Evolutionary conservation across 2,888 invertebrate species (phyloP).

Genomic region (Drosophila fulvimacula): DNA sequence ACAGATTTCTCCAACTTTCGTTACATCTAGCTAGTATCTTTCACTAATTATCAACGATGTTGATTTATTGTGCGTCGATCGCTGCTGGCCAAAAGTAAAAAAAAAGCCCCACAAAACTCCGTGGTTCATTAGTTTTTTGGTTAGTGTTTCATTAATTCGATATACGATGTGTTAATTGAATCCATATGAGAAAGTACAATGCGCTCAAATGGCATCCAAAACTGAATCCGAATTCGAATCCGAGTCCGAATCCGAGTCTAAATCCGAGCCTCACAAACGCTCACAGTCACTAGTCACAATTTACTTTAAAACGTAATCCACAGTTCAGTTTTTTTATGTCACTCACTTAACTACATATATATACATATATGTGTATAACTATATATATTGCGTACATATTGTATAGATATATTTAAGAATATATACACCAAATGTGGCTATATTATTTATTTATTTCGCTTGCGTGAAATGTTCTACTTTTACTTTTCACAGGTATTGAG

Average conservation of each 20-base stretch:
- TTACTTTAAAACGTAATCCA: slow-evolving; percentile 35
- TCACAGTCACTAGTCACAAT: slow-evolving; percentile 5
- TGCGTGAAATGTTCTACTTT: slow-evolving; percentile 38
- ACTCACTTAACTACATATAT: background rate
- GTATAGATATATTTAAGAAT: slow-evolving; percentile 9
- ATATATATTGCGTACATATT: background rate
- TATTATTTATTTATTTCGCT: slow-evolving; percentile 43
- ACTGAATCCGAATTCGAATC: background rate
- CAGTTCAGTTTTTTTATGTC: slow-evolving; percentile 41
- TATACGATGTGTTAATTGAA: slow-evolving; percentile 63
- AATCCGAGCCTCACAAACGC: slow-evolving; percentile 6
- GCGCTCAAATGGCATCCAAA: slow-evolving; percentile 10
- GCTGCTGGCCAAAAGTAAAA: slow-evolving; percentile 16
- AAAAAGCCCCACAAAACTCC: background rate
- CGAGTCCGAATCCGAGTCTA: background rate
- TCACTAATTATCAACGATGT: slow-evolving; percentile 51
- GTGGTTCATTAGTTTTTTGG: slow-evolving; percentile 7
- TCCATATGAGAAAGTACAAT: slow-evolving; percentile 63
- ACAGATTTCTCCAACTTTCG: slow-evolving; percentile 51
- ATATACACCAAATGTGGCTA: slow-evolving; percentile 27
- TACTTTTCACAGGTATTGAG: slow-evolving; percentile 14
- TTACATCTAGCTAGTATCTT: slow-evolving; percentile 45
- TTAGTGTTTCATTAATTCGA: slow-evolving; percentile 42
- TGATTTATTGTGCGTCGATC: slow-evolving; percentile 16
- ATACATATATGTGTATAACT: background rate